Evolutionary conservation across 2,797 vertebrate species (phyloP).

Genomic region (Eulemur albifrons): DNA sequence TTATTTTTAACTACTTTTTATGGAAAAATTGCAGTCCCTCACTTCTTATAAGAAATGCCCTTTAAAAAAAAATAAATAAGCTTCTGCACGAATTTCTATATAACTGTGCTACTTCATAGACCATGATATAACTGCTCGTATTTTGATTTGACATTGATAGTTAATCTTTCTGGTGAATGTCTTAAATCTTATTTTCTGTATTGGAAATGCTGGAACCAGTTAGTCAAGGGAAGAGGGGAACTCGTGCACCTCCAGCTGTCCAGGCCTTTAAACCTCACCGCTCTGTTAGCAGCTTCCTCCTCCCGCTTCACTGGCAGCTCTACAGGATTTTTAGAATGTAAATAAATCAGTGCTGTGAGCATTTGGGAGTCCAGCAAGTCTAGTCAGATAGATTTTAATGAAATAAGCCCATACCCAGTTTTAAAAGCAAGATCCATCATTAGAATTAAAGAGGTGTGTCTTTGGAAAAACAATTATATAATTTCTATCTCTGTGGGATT

Average conservation of each 20-base stretch:
- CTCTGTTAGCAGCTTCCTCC: neutral
- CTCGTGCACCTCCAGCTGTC: neutral
- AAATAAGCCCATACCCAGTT: neutral
- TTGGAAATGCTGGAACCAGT: neutral
- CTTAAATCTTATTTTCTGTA: neutral
- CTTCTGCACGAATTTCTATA: neutral
- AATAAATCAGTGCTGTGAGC: neutral
- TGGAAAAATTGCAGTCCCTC: constrained; percentile 13
- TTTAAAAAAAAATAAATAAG: neutral
- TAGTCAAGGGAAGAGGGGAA: neutral
- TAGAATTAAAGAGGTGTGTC: neutral
- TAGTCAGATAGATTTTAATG: neutral
- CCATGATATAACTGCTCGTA: neutral
- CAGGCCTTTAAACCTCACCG: neutral
- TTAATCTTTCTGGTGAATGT: neutral
- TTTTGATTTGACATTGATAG: neutral
- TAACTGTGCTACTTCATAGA: neutral
- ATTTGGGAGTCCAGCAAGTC: neutral
- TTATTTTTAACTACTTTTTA: constrained; percentile 70
- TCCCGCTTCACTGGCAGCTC: neutral
- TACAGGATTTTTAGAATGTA: neutral
- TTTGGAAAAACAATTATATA: neutral
- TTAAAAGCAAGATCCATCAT: neutral
- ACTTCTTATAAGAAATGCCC: constrained; percentile 47
- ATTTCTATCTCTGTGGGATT: neutral